phyloP scores from a whole-genome alignment of 2,797 vertebrate species.

The Pipistrellus pygmaeus region DNA sequence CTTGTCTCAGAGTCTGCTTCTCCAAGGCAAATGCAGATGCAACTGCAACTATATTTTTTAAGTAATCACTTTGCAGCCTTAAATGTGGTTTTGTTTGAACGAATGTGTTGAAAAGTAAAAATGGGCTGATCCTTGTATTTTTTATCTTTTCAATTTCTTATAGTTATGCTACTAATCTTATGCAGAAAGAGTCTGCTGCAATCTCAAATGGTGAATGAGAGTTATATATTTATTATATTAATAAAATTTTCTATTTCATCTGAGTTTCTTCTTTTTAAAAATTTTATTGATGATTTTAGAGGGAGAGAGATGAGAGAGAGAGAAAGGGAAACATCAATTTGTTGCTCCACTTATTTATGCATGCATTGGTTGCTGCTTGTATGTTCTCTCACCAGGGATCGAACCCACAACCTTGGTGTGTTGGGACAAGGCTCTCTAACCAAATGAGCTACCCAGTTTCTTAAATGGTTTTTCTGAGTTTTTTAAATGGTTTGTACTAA shows the following conservation, averaged over 20 bases:
- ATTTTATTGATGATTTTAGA: too few species aligned
- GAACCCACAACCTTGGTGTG: too few species aligned
- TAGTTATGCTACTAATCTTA: conserved; percentile 15
- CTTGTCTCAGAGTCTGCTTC: not conserved
- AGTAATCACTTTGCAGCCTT: not conserved
- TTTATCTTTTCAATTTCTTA: conserved; percentile 8
- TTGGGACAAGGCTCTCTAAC: too few species aligned
- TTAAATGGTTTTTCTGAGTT: not conserved
- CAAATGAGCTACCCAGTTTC: too few species aligned
- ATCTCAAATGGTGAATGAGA: not conserved
- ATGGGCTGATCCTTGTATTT: not conserved
- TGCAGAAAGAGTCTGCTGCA: not conserved
- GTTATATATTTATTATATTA: not conserved
- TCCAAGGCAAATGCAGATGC: conserved; percentile 3
- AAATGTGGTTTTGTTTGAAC: not conserved
- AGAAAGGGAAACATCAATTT: too few species aligned
- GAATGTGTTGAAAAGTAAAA: not conserved
- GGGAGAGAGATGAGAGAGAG: too few species aligned
- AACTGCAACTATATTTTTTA: not conserved
- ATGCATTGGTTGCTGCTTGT: too few species aligned
- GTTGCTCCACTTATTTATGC: too few species aligned
- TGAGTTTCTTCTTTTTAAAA: not conserved
- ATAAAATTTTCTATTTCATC: not conserved
- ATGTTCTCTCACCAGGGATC: too few species aligned
- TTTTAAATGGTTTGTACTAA: conserved; percentile 43